Evolutionary conservation across 2,797 vertebrate genomes (phyloP).

Genomic region (Periparus ater): DNA sequence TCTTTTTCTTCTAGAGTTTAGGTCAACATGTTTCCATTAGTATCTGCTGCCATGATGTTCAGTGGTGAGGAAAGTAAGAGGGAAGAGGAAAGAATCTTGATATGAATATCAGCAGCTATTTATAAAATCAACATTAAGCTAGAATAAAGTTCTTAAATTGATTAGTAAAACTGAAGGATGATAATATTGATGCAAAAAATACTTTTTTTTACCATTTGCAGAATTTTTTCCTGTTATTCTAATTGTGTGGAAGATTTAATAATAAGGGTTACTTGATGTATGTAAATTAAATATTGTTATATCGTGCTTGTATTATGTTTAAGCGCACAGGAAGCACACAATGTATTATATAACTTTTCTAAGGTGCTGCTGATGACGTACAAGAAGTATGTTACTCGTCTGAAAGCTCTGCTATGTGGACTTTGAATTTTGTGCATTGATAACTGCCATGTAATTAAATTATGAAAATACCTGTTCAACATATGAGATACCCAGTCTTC

Average conservation of each 20-base stretch:
- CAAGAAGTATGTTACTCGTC: background rate
- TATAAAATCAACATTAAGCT: background rate
- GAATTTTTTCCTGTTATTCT: background rate
- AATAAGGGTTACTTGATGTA: background rate
- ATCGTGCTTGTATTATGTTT: background rate
- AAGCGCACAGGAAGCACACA: background rate
- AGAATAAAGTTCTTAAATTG: background rate
- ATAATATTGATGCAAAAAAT: background rate
- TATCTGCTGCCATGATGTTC: background rate
- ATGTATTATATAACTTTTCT: background rate
- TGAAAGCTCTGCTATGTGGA: background rate
- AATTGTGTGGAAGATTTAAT: background rate
- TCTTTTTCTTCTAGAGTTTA: background rate
- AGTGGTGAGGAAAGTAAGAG: background rate
- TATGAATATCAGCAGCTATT: background rate
- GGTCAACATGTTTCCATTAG: background rate
- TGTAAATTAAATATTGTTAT: background rate
- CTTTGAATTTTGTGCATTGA: background rate
- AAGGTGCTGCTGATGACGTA: background rate
- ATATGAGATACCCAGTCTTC: background rate
- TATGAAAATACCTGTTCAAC: background rate
- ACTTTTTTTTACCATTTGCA: background rate
- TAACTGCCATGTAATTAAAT: background rate
- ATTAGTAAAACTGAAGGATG: background rate
- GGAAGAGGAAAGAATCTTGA: background rate